Conservation (phyloP, 2,888 invertebrate species). For the Cephalotes varians region DNA sequence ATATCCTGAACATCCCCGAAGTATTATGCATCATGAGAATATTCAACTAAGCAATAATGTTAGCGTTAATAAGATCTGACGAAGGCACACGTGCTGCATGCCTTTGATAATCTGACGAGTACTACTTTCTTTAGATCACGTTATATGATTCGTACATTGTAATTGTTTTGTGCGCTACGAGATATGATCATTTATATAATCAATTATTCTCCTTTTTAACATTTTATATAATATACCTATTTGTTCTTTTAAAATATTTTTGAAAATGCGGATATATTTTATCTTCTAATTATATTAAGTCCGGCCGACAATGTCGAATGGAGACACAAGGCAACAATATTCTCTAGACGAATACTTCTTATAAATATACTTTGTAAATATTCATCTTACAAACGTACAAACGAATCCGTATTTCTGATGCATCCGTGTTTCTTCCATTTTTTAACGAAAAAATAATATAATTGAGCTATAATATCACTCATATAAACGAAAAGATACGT, state of each 20-base stretch:
- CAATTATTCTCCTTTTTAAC: background rate
- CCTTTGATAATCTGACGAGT: background rate
- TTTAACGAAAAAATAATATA: background rate
- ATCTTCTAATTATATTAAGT: background rate
- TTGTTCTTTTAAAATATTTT: background rate
- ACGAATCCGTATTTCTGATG: background rate
- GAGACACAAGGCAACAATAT: too few species aligned
- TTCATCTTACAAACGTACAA: background rate
- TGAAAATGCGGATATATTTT: background rate
- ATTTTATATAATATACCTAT: background rate
- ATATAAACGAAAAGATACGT: background rate
- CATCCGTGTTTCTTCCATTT: background rate
- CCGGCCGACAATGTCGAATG: too few species aligned
- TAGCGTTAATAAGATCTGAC: background rate
- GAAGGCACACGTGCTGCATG: background rate
- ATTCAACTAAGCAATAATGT: background rate
- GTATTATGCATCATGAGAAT: background rate
- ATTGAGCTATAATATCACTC: background rate
- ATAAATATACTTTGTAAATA: background rate
- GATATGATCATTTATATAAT: background rate
- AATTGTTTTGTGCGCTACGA: background rate
- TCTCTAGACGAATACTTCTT: background rate
- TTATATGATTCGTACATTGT: background rate
- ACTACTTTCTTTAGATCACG: background rate
- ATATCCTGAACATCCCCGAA: background rate